Base-by-base conservation (phyloP, 2,888 invertebrate species). In the Trichopria drosophilae region DNA sequence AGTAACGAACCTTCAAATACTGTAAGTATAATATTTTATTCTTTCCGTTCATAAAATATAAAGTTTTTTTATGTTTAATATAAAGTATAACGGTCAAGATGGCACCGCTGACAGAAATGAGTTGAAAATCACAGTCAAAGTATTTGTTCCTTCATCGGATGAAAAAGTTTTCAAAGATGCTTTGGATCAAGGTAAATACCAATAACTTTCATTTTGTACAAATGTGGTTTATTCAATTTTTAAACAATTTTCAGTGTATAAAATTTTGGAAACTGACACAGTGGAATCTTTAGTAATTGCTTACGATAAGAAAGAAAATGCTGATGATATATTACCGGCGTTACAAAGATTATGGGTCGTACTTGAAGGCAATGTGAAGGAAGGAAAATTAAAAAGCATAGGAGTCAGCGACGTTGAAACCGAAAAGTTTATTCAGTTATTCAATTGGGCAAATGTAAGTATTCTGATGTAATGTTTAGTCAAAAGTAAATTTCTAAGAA, bases 391-490 rank as follows among this genome's bases (percentile, higher is more conserved):
- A 64, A 65, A 53, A 6, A 68, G 67, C 36, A 78, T 94, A 20
- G 96, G 96, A 23, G 83, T 95, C 26, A 89, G 93, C 2, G 95
- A 96, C 76, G 81, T 95, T n/a, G 92, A 93, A 60, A 89, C 90
- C 19, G 82, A 83, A 0, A 83, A 86, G 13, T 86, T 97, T 28
- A 82, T 86, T 22, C 80, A 85, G 46, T 77, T 96, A 1, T 86
- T 90, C 76, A 82, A 83, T 35, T 86, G 85, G 82, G 87, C 91
- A 0, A 80, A 80, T 67, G 83, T 83, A 69, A 67, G 63, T 26
- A 16, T 26, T n/a, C 10, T 10, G 9, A 9, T 37, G n/a, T n/a
- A n/a, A n/a, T n/a, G n/a, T n/a, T n/a, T n/a, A n/a, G n/a, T n/a
- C n/a, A n/a, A n/a, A n/a, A 9, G 12, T 18, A 35, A 42, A 1